Evolutionary conservation across 2,888 invertebrate genomes (phyloP).

Genomic region (Cephus rjabovi): DNA sequence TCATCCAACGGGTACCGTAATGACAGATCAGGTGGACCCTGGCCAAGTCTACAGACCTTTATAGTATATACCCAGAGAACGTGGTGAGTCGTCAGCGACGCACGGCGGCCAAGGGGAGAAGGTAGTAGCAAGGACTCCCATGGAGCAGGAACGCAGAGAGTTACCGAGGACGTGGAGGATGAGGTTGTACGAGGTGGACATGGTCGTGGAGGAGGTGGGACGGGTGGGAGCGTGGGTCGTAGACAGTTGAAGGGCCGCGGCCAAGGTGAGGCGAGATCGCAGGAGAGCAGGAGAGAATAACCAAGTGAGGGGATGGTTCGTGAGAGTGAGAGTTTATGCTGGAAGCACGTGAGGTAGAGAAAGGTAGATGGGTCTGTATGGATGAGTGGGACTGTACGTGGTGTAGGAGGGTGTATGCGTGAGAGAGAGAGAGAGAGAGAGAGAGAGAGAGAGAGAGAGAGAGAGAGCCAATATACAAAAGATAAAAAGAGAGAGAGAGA

Average conservation of each 20-base stretch:
- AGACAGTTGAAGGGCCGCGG: slow-evolving; percentile 67
- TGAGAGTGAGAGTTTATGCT: slow-evolving; percentile 24
- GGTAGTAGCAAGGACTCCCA: background rate
- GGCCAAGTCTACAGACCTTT: no score
- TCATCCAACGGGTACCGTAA: background rate
- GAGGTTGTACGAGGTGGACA: background rate
- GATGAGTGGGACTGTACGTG: background rate
- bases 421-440: slow-evolving; percentile 15
- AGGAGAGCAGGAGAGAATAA: slow-evolving; percentile 13
- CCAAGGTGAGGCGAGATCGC: slow-evolving; percentile 62
- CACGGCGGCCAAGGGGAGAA: background rate
- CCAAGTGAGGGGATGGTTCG: slow-evolving; percentile 20
- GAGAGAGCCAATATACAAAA: background rate
- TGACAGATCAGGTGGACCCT: background rate
- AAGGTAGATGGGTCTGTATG: slow-evolving; percentile 24
- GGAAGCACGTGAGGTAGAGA: slow-evolving; percentile 31
- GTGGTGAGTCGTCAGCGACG: background rate
- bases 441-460: slow-evolving; percentile 22
- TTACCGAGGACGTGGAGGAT: slow-evolving; percentile 26
- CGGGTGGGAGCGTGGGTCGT: slow-evolving; percentile 59
- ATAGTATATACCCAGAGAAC: background rate
- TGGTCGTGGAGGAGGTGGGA: slow-evolving; percentile 17
- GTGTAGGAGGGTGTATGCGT: slow-evolving; percentile 14
- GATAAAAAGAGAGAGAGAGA: slow-evolving; percentile 5
- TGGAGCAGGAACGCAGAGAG: slow-evolving; percentile 16